Evolutionary conservation across 2,113 vertebrate genomes (phyloP).

Genomic region (Falco punctatus): DNA sequence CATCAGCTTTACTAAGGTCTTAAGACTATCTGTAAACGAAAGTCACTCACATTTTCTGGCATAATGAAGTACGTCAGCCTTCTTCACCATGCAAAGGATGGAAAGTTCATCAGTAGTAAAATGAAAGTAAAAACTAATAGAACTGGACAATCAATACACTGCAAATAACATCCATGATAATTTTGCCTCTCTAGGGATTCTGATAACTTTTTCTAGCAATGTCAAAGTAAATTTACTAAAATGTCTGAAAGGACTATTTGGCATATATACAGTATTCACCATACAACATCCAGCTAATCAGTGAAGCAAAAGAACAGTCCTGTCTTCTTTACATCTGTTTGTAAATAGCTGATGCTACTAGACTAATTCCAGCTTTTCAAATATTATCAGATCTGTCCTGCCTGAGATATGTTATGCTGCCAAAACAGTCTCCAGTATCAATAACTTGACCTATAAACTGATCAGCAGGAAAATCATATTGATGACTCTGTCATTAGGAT

Average conservation of each 20-base stretch:
- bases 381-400: background rate
- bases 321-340: background rate
- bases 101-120: background rate
- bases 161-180: background rate
- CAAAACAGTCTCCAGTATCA: background rate
- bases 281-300: background rate
- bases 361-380: background rate
- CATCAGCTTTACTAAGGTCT: background rate
- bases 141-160: background rate
- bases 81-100: background rate
- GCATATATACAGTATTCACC: background rate
- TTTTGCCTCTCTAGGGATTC: background rate
- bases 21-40: background rate
- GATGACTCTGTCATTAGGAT: background rate
- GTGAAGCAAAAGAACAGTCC: background rate
- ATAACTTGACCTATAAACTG: background rate
- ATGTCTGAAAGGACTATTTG: background rate
- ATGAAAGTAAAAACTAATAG: background rate
- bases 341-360: background rate
- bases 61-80: background rate
- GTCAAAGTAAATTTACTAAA: background rate
- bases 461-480: background rate
- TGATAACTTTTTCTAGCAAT: background rate
- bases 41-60: background rate
- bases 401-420: background rate